Base-by-base conservation (phyloP, 2,888 invertebrate genomes). In the Ferdinandea cuprea region DNA sequence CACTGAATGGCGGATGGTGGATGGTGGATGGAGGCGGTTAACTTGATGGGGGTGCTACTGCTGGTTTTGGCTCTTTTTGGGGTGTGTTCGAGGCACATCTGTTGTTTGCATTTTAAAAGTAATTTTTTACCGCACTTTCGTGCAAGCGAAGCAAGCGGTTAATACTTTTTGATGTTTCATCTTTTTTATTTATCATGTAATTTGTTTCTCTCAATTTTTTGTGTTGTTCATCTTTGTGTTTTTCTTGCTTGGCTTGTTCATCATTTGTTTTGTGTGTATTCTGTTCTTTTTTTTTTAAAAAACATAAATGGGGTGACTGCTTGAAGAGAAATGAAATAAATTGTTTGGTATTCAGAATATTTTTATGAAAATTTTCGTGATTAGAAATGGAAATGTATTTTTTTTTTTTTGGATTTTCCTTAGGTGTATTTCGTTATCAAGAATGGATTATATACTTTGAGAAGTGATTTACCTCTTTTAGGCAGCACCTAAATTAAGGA, bases 161-260 rank as follows among this genome's bases (percentile, higher is more conserved):
- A 83, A 78, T 83, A 83, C 78, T 83, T 83, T 83, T 83, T 83
- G 83, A 83, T 83, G 83, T 83, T 83, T 83, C 83, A 83, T 83
- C 83, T 77, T 85, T 85, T 44, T 85, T 68, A 79, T 83, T 83
- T 85, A 81, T 81, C 73, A 72, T 85, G 83, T 80, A 77, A 83
- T 85, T 65, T 72, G 61, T 59, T 66, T 28, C 25, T 25, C 25
- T 25, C 25, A 25, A 25, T 25, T 25, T 37, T 71, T 52, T 35
- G 63, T 61, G 52, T 44, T 44, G 0, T 40, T 11, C 42, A 37
- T 25, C 15, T 59, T 46, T 48, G 37, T 40, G n/a, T 69, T 52
- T 44, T 59, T 65, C 52, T 68, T 50, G 25, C 66, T 66, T 85
- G 63, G 56, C 65, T 78, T 71, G 68, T 74, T 61, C 73, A 58